phyloP scores from a whole-genome alignment of 2,113 vertebrate species.

The Ranitomeya variabilis region DNA sequence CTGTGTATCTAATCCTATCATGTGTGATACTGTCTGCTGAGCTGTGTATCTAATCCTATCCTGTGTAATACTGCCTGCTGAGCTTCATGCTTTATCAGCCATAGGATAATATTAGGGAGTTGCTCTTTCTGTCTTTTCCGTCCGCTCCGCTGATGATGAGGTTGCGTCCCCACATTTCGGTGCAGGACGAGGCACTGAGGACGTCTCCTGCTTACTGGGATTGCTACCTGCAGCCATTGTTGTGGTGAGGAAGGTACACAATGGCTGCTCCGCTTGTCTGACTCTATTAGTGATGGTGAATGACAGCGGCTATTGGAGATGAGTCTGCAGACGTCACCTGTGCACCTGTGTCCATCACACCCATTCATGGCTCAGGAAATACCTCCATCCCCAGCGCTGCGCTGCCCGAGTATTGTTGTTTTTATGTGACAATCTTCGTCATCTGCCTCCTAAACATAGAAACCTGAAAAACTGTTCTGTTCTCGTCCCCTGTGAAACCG shows the following conservation, averaged over 20 bases:
- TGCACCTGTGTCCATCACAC: neutral
- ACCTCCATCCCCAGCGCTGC: neutral
- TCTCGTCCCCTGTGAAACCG: neutral
- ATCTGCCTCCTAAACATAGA: neutral
- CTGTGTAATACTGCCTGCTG: too few relatives aligned
- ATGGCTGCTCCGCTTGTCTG: neutral
- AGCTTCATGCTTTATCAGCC: neutral
- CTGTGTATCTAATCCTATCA: too few relatives aligned
- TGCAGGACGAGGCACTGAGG: neutral
- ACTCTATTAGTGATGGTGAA: neutral
- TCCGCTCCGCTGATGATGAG: too few relatives aligned
- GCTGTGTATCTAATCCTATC: too few relatives aligned
- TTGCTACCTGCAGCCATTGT: too few relatives aligned
- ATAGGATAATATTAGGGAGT: too few relatives aligned
- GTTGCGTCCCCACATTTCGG: neutral
- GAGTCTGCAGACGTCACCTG: slow-evolving; percentile 11
- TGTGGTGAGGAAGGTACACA: neutral
- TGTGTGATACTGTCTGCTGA: too few relatives aligned
- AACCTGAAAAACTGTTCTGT: neutral
- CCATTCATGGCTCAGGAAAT: neutral
- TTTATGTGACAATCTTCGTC: neutral
- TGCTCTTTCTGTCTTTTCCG: too few relatives aligned
- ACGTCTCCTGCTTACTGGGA: too few relatives aligned
- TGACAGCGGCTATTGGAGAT: neutral
- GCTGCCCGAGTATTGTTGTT: slow-evolving; percentile 13